These are phyloP conservation scores for Brachionus manjavacas DNA, from an alignment of 1,140 invertebrate species.

Conservation along the genomic window DNA sequence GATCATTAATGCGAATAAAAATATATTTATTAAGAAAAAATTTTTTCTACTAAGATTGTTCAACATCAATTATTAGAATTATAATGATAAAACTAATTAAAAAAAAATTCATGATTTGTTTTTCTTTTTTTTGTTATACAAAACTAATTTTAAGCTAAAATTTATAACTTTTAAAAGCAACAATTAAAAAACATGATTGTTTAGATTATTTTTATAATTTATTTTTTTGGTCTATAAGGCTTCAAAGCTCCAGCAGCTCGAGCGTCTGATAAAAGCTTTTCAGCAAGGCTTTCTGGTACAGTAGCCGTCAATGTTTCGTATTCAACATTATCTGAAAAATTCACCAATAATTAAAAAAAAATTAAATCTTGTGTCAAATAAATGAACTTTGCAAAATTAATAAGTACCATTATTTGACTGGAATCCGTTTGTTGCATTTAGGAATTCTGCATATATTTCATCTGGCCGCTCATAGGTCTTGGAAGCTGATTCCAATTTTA, in stretches of 20 bases:
- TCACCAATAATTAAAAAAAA: not conserved
- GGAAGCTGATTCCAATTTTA: slow-evolving; percentile 29
- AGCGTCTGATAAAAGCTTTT: slow-evolving; percentile 34
- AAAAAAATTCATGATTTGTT: too few relatives aligned
- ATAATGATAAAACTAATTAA: too few relatives aligned
- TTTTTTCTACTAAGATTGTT: too few relatives aligned
- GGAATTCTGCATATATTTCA: not conserved
- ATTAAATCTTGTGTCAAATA: not conserved
- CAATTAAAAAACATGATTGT: not conserved
- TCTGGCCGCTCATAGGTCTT: not conserved
- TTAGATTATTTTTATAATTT: not conserved
- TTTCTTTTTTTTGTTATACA: not conserved
- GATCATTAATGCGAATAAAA: too few relatives aligned
- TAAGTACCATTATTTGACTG: not conserved
- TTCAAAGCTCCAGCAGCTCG: slow-evolving; percentile 25
- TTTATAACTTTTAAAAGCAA: not conserved
- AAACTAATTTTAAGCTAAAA: not conserved
- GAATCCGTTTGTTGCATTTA: not conserved
- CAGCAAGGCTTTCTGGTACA: slow-evolving; percentile 24
- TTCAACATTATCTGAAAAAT: slow-evolving; percentile 36
- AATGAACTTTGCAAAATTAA: not conserved
- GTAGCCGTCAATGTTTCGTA: slow-evolving; percentile 22
- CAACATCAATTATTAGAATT: too few relatives aligned
- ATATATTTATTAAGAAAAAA: too few relatives aligned
- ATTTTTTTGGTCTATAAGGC: not conserved